Evolutionary conservation across 1,140 invertebrate species (phyloP), one percentile per base, ranked within the genome.

Genomic region (Drosophila setifemur): DNA sequence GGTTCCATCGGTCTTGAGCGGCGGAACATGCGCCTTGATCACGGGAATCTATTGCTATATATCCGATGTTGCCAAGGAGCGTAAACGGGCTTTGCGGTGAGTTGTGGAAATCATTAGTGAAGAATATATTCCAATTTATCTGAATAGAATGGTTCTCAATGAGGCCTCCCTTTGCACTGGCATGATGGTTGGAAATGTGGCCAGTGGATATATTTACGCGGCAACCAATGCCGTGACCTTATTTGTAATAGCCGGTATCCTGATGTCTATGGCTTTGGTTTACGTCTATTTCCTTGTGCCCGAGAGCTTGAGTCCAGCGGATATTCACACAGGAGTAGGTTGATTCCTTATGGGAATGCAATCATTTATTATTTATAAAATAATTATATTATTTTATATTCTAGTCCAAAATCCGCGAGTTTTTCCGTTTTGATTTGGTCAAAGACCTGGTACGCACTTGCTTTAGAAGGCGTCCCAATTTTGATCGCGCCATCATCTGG

Each of bases 31-130:
- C 42, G 90, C 92, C 19, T 58, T 94, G 7, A 92, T 94, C 39
- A 92, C 93, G 28, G 93, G 92, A 12, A 91, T 92, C 19, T 92
- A 92, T 52, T 94, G 93, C 78, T 94, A 94, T 66, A 91, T 94
- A 35, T 92, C 92, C 37, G 94, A 95, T 77, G 92, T 94, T 47
- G 93, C 93, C 5, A 87, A 91, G 52, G 89, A 89, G 18, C 81
- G 92, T 4, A 91, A 92, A 28, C 90, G 93, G 79, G 92, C 93
- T 6, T 86, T 85, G 12, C 82, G 91, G 90, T 91, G 69, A 71
- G 53, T 3, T 7, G 0, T 2, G 4, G 1, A 16, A 12, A 19
- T n/a, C 5, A 9, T 0, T 9, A 1, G 0, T 7, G 8, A 31
- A 2, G 1, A 4, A 31, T 4, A 0, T 2, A 54, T 11, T 0